These are phyloP conservation scores for Nomada hirtipes DNA, from an alignment of 2,888 invertebrate species.

Conservation along the genomic window DNA sequence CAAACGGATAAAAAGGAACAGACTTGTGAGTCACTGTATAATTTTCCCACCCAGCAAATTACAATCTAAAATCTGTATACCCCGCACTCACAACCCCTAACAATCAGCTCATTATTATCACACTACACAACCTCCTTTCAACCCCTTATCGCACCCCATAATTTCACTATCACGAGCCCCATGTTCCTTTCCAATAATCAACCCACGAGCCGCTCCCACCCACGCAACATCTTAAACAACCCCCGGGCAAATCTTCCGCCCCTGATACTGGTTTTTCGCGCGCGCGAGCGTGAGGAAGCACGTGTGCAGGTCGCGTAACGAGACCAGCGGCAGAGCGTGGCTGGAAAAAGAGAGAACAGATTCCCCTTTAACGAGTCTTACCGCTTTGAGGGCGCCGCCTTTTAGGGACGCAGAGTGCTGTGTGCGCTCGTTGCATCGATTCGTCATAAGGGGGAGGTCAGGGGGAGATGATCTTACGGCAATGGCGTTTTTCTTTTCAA, in stretches of 20 bases:
- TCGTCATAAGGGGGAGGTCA: constrained; percentile 33
- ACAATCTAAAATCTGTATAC: too few species aligned
- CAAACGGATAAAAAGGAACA: too few species aligned
- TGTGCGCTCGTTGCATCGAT: constrained; percentile 45
- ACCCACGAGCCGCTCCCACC: not conserved
- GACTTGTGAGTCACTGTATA: too few species aligned
- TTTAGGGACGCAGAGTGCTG: constrained; percentile 50
- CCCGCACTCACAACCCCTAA: too few species aligned
- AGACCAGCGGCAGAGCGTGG: constrained; percentile 27
- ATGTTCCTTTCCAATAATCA: not conserved
- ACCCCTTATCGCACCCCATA: constrained; percentile 7
- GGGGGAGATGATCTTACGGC: constrained; percentile 50
- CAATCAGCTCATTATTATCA: constrained; percentile 2
- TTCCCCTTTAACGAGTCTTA: constrained; percentile 66
- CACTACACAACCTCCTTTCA: not conserved
- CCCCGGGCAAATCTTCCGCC: constrained; percentile 1
- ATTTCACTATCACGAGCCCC: constrained; percentile 19
- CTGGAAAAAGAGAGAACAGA: constrained; percentile 47
- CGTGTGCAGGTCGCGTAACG: constrained; percentile 62
- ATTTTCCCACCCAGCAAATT: too few species aligned
- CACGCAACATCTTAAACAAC: not conserved
- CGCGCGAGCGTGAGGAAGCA: constrained; percentile 31
- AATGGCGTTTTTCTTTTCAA: constrained; percentile 45
- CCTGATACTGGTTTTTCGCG: not conserved
- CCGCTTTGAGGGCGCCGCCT: constrained; percentile 67